Percentiles rank a stretch among this genome's conserved stretches.
phyloP scores from a whole-genome alignment of 2,113 vertebrate species.

The Sinocyclocheilus rhinocerous region DNA sequence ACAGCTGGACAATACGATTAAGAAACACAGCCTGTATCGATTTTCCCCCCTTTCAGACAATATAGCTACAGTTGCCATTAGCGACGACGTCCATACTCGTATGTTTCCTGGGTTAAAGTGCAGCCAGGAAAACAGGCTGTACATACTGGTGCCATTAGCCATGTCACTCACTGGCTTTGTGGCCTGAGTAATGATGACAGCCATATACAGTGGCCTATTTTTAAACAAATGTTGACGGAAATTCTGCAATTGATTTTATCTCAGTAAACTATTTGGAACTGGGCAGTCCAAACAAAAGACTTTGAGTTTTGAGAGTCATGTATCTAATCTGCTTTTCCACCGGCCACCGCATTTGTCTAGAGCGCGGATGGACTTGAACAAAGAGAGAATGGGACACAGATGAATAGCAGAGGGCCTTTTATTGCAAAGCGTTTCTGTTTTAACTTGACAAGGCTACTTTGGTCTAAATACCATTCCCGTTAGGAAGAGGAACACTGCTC shows the following conservation, averaged over 20 bases:
- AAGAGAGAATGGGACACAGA: slow-evolving; percentile 19
- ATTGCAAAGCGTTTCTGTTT: slow-evolving; percentile 41
- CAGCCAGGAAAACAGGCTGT: too few relatives aligned
- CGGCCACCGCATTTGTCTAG: neutral
- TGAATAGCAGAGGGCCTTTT: slow-evolving; percentile 45
- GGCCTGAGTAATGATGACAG: too few relatives aligned
- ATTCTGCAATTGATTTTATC: neutral
- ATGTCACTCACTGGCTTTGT: too few relatives aligned
- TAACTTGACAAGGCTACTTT: slow-evolving; percentile 58
- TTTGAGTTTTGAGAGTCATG: neutral
- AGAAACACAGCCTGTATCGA: too few relatives aligned
- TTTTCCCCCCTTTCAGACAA: too few relatives aligned
- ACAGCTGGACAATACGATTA: too few relatives aligned
- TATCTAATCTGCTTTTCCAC: slow-evolving; percentile 36
- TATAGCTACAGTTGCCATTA: too few relatives aligned
- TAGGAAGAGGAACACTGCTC: slow-evolving; percentile 56
- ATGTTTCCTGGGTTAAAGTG: too few relatives aligned
- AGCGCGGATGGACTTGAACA: neutral
- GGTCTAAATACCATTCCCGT: slow-evolving; percentile 57
- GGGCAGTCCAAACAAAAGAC: slow-evolving; percentile 1
- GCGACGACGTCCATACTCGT: too few relatives aligned
- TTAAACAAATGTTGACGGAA: neutral
- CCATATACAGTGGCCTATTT: too few relatives aligned
- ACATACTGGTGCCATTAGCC: too few relatives aligned
- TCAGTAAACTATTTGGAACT: too few relatives aligned